Conservation (phyloP, 2,888 invertebrate species). For the Eledona agricola region DNA sequence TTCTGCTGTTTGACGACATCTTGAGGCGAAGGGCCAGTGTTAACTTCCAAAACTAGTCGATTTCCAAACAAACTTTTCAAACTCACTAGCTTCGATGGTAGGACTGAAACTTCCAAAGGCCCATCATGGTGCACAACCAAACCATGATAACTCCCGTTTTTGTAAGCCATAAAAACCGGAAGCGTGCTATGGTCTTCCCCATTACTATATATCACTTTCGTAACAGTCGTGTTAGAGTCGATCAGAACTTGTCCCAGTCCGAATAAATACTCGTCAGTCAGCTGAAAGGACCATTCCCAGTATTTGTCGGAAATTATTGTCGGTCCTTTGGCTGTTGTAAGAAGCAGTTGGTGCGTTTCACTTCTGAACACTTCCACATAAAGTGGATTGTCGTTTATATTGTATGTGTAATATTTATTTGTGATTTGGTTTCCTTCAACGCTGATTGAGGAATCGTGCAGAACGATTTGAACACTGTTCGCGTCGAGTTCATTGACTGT, state of each 20-base stretch:
- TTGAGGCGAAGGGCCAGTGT: slow-evolving; percentile 65
- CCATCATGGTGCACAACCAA: slow-evolving; percentile 65
- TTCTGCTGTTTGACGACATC: slow-evolving; percentile 60
- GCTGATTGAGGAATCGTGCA: slow-evolving; percentile 39
- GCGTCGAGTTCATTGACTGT: slow-evolving; percentile 44
- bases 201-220: slow-evolving; percentile 64
- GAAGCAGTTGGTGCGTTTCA: slow-evolving; percentile 56
- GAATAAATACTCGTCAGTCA: slow-evolving; percentile 66
- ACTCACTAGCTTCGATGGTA: slow-evolving; percentile 65
- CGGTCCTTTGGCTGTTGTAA: slow-evolving; percentile 68
- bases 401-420: slow-evolving; percentile 43
- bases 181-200: slow-evolving; percentile 61
- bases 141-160: slow-evolving; percentile 67
- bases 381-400: slow-evolving; percentile 38
- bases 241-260: slow-evolving; percentile 66
- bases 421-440: slow-evolving; percentile 20
- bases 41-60: slow-evolving; percentile 63
- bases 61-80: slow-evolving; percentile 65
- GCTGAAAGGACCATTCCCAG: slow-evolving; percentile 69
- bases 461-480: slow-evolving; percentile 43
- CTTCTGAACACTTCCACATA: slow-evolving; percentile 48
- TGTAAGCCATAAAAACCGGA: slow-evolving; percentile 66
- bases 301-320: slow-evolving; percentile 68
- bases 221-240: slow-evolving; percentile 56
- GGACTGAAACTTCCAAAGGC: slow-evolving; percentile 67